A percentile compares a stretch with the other conserved stretches of the same genome.
Conservation (phyloP, 2,113 vertebrate genomes). For the Corythaeola cristata region DNA sequence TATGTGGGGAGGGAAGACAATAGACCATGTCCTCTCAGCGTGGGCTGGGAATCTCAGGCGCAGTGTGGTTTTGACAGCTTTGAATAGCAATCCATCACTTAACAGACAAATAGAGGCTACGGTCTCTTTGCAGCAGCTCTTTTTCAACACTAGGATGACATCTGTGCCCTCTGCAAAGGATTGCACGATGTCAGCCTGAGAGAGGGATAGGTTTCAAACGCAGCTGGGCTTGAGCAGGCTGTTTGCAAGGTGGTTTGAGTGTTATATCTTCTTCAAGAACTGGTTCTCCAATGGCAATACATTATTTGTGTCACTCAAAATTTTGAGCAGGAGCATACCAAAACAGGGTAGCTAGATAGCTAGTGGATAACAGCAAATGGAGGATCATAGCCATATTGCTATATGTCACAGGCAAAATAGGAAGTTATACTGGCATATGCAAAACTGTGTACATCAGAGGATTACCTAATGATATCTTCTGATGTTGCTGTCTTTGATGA, state of each 20-base stretch:
- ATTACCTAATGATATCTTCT: neutral
- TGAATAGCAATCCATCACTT: conserved; percentile 32
- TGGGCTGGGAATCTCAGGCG: neutral
- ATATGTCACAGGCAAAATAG: neutral
- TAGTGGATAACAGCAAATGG: neutral
- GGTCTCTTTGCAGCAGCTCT: neutral
- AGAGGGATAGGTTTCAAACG: neutral
- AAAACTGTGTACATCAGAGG: neutral
- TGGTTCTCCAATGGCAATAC: neutral
- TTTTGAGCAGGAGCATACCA: neutral
- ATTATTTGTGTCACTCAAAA: neutral
- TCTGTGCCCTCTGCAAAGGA: conserved; percentile 3
- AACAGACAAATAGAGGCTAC: neutral
- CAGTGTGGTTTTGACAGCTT: conserved; percentile 18
- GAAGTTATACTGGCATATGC: neutral
- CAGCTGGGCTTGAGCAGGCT: neutral
- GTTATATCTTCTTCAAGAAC: neutral
- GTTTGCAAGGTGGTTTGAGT: neutral
- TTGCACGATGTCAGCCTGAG: neutral
- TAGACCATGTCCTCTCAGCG: neutral
- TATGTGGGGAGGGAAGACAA: neutral
- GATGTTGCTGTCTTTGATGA: neutral
- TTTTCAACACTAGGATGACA: neutral
- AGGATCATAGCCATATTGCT: neutral
- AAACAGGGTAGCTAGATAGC: neutral